Percentiles rank a stretch among this genome's conserved stretches.
Evolutionary conservation across 2,113 vertebrate genomes (phyloP).

Genomic region (Illadopsis cleaveri): DNA sequence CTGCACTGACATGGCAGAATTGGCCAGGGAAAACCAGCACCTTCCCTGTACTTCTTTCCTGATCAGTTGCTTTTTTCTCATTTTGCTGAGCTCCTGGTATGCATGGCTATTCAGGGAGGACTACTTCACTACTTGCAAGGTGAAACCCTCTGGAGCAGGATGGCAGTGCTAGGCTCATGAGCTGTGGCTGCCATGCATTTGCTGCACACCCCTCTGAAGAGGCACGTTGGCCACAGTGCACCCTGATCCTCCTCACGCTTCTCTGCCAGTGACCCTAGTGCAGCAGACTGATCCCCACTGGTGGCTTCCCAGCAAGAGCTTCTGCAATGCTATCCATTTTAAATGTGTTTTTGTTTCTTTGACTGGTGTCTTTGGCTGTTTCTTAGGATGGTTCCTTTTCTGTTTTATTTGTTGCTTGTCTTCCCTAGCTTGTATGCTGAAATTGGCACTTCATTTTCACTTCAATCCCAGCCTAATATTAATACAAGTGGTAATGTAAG

Average conservation of each 20-base stretch:
- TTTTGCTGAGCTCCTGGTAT: neutral
- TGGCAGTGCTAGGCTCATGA: rapidly evolving
- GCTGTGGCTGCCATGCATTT: neutral
- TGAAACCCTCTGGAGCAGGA: neutral
- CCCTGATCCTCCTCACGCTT: neutral
- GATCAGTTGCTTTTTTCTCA: neutral
- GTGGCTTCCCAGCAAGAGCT: neutral
- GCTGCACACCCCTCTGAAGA: rapidly evolving
- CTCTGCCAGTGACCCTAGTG: neutral
- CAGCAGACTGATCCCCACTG: neutral
- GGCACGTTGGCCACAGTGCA: rapidly evolving
- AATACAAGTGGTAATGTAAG: conserved; percentile 12
- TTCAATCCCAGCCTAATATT: conserved; percentile 21
- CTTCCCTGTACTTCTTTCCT: neutral
- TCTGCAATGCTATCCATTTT: neutral
- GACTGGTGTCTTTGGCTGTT: neutral
- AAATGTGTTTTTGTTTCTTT: neutral
- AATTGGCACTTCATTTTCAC: conserved; percentile 57
- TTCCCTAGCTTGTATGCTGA: conserved; percentile 38
- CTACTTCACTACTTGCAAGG: neutral
- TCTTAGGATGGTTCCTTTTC: neutral
- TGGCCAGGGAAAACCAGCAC: neutral
- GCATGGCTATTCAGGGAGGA: neutral
- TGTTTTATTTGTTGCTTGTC: neutral
- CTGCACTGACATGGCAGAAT: neutral